Base-by-base conservation (phyloP, 2,113 vertebrate genomes). In the Zapornia atra region DNA sequence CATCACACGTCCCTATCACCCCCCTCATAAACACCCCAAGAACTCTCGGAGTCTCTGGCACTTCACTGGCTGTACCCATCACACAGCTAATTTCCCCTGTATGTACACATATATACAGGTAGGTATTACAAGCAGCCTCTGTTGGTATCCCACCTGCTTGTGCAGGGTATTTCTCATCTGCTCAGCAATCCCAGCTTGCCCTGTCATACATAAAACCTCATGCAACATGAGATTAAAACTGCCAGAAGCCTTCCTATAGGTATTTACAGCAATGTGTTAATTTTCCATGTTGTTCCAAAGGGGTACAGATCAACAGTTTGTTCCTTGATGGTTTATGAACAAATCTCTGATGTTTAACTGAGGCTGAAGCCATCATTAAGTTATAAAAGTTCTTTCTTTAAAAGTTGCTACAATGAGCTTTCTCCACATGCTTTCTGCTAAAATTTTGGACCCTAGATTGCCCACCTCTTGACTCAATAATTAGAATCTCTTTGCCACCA, bases 111-210 rank as follows among this genome's bases (percentile, higher is more conserved):
- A 46, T 11, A 54, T 15, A 53, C 28, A 72, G 24, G 15, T 48
- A 33, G 88, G 66, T 81, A 82, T 29, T 33, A 76, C 20, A 57
- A 6, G 29, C 25, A 6, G 17, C 10, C 88, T 48, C 38, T 79
- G 68, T 7, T 69, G 88, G n/a, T 40, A 85, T 60, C 86, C 75
- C 4, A 5, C 61, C 51, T 78, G 50, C 34, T 76, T 86, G 50
- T 63, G 68, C 11, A 59, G 34, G 72, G 18, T 77, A 56, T 60
- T 93, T 96, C 63, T 92, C 54, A 60, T 66, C 91, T 87, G 28
- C 73, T 92, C 34, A 91, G 69, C 48, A 94, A 82, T 68, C 73
- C 34, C 70, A 56, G 69, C 25, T 90, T 40, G 44, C 65, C 56
- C 48, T 36, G 38, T 34, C 68, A 93, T 44, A 91, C 31, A 60